phyloP scores from a whole-genome alignment of 2,888 invertebrate species.

The Parelbella ahira region DNA sequence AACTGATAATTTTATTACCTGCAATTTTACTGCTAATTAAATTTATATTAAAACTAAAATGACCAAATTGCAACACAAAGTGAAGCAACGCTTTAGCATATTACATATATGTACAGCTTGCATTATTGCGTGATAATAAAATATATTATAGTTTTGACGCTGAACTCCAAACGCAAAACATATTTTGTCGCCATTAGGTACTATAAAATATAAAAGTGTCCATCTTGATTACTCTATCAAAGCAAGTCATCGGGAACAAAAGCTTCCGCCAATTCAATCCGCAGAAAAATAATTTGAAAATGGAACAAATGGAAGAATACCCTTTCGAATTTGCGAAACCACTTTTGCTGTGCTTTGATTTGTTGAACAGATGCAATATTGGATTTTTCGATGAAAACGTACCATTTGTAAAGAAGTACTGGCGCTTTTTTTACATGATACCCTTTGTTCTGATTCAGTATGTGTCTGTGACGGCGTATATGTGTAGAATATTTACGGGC shows the following conservation, averaged over 20 bases:
- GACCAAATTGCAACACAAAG: no score
- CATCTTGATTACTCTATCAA: no score
- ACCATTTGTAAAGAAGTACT: slow-evolving; percentile 25
- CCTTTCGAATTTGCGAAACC: slow-evolving; percentile 30
- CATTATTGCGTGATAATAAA: no score
- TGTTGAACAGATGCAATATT: slow-evolving; percentile 29
- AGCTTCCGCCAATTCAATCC: slow-evolving; percentile 10
- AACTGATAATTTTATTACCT: no score
- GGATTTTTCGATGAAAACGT: slow-evolving; percentile 27
- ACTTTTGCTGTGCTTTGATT: slow-evolving; percentile 29
- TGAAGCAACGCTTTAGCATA: no score
- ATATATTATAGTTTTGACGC: no score
- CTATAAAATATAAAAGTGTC: slow-evolving; percentile 11
- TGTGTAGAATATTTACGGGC: slow-evolving; percentile 19
- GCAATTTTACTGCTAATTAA: no score
- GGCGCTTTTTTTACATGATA: slow-evolving; percentile 26
- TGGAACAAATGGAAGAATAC: slow-evolving; percentile 27
- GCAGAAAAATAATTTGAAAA: slow-evolving; percentile 23
- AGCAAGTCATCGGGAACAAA: no score
- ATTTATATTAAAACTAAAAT: no score
- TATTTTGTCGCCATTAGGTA: neutral
- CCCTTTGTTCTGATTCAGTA: slow-evolving; percentile 21
- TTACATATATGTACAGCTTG: neutral
- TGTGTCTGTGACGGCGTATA: slow-evolving; percentile 18
- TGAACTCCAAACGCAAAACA: slow-evolving; percentile 1